Evolutionary conservation across 1,140 invertebrate genomes (phyloP), one percentile per base, ranked within the genome.

Genomic region (Drosophila micromelanica): DNA sequence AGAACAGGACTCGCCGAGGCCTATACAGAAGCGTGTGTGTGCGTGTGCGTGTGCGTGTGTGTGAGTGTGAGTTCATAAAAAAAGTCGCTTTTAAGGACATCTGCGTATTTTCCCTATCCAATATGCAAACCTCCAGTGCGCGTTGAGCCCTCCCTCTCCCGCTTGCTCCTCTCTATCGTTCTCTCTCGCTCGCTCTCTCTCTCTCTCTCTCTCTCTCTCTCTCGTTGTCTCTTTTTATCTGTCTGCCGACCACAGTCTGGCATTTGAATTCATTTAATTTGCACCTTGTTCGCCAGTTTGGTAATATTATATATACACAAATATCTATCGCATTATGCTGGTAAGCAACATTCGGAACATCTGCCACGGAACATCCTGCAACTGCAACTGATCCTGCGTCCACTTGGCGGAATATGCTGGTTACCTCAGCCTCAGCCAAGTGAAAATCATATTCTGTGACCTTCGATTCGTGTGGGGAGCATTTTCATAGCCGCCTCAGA

Each of bases 231-330:
- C 40, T n/a, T n/a, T 45, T 51, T 13, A 32, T 12, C 42, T 27
- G 5, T 68, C n/a, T n/a, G 42, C 65, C 56, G 59, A 76, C 77
- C 76, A 72, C 76, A 78, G 56, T 13, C 63, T 60, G 67, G 68
- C 52, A 82, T 87, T 87, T 87, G 76, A 82, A 87, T 87, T 76
- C 79, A 79, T 82, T 87, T 87, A 81, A 89, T 87, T 87, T 87
- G 79, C 82, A 87, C 82, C 82, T 87, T 87, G 82, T 86, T 73
- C 77, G 49, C 69, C 78, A 76, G 79, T 78, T 80, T 51, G 70
- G 84, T 86, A 82, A 80, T 80, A 77, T 73, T 71, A 68, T 74
- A 72, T 77, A 59, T 9, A 30, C 8, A 15, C 40, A 56, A 2
- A 56, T 67, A 51, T 30, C 13, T 30, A 30, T 30, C 30, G 37